Evolutionary conservation across 2,113 vertebrate genomes (phyloP), one percentile per base, ranked within the genome.

Genomic region (Corvus hawaiiensis): DNA sequence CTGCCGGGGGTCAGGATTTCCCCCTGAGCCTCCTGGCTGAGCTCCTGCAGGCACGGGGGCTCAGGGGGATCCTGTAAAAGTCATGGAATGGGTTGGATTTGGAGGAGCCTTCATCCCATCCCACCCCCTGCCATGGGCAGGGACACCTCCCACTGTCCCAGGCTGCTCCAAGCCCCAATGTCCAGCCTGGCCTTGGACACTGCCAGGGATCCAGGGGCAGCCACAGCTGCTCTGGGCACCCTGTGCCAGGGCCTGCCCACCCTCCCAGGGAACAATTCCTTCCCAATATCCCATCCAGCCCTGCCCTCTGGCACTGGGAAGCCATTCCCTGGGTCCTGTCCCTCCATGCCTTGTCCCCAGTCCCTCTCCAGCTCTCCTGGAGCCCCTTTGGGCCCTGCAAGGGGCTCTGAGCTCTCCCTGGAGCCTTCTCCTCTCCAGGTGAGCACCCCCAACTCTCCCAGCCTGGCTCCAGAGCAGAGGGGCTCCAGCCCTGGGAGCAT

Each of bases 1-100:
- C 68, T 73, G 80, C 48, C 13, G 10, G 23, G 39, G 3, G 27
- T 28, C 30, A 2, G 48, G 26, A 28, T 6, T 7, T 24, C 12
- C 12, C 13, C 23, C 46, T 2, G 10, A 58, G 3, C 2, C 7
- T 63, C 54, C 64, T 7, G 39, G 30, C 11, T 6, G 52, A 44
- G 52, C 41, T 39, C 18, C 63, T 10, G 22, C 58, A 19, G 39
- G 20, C 6, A 10, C 28, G 21, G 37, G 23, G 30, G 13, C 11
- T 4, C 0, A 0, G 11, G 32, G 26, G 24, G 8, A n/a, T 8
- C 9, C 11, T 14, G 1, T 2, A 8, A 17, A 12, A 30, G 7
- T 11, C 69, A 18, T 9, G 69, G 17, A 12, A 64, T 33, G 41
- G 69, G 11, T 13, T 46, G 81, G 49, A 7, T 55, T 37, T 17